A percentile compares a stretch with the other conserved stretches of the same genome.
Conservation (phyloP, 2,113 vertebrate species). For the Synodontis membranacea region DNA sequence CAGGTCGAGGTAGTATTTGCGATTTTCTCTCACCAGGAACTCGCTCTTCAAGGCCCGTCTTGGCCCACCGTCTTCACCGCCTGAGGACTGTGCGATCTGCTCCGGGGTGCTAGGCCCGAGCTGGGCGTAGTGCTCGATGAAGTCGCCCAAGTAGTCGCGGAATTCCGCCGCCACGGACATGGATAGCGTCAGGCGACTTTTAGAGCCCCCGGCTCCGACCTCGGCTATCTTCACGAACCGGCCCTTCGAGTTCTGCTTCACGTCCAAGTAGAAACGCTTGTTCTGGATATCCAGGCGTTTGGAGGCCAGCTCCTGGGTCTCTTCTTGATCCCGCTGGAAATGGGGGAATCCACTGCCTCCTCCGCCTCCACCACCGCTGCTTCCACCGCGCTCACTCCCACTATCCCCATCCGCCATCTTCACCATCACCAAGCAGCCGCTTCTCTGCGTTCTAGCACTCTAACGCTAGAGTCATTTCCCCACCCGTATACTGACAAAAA, state of each 20-base stretch:
- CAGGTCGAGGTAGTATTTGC: constrained; percentile 91
- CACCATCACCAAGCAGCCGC: constrained; percentile 77
- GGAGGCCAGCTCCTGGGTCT: constrained; percentile 88
- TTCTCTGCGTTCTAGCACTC: constrained; percentile 57
- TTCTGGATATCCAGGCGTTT: constrained; percentile 91
- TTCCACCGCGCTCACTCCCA: constrained; percentile 83
- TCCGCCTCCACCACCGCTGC: constrained; percentile 67
- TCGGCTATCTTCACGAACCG: constrained; percentile 97
- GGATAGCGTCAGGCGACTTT: constrained; percentile 92
- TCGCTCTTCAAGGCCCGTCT: constrained; percentile 87
- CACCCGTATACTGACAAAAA: constrained; percentile 44
- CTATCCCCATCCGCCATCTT: constrained; percentile 95
- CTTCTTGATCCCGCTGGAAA: constrained; percentile 82
- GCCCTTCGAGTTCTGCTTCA: constrained; percentile 90
- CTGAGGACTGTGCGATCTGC: constrained; percentile 86
- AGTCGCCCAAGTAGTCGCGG: constrained; percentile 89
- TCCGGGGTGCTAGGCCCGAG: constrained; percentile 89
- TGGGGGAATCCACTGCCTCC: constrained; percentile 74
- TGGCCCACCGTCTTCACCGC: constrained; percentile 81
- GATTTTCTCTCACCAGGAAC: constrained; percentile 86
- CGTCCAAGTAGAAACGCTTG: constrained; percentile 89
- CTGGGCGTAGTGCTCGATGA: constrained; percentile 92
- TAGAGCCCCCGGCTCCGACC: constrained; percentile 90
- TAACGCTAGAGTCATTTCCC: constrained; percentile 39
- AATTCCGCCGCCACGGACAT: constrained; percentile 94